Evolutionary conservation across 2,888 invertebrate species (phyloP).

Genomic region (Nephrotoma guestfalica): DNA sequence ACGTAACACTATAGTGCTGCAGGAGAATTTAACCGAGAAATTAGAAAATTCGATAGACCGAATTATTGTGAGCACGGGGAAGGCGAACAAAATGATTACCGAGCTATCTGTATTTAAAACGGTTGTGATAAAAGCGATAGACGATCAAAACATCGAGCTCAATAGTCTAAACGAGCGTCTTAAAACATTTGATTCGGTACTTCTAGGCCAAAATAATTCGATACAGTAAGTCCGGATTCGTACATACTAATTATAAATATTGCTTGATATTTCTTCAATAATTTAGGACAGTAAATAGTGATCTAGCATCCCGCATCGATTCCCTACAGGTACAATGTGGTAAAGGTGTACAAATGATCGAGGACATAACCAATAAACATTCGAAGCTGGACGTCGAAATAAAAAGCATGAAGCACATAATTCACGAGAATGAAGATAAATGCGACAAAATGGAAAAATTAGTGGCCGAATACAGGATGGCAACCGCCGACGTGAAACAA

Average conservation of each 20-base stretch:
- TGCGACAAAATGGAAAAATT: slow-evolving; percentile 35
- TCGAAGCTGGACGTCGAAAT: slow-evolving; percentile 35
- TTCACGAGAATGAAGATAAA: slow-evolving; percentile 37
- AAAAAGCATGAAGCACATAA: slow-evolving; percentile 35
- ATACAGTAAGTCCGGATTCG: background rate
- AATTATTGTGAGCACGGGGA: background rate
- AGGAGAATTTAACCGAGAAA: slow-evolving; percentile 10
- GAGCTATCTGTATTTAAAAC: background rate
- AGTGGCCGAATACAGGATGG: slow-evolving; percentile 26
- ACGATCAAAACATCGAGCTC: background rate
- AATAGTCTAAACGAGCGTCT: background rate
- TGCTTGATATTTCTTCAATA: background rate
- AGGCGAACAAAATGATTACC: background rate
- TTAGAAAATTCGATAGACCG: slow-evolving; percentile 5
- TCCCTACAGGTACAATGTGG: background rate
- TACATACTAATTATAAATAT: background rate
- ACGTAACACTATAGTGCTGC: background rate
- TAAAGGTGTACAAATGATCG: background rate
- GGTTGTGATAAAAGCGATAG: background rate
- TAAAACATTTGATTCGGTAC: background rate
- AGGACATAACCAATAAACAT: slow-evolving; percentile 30
- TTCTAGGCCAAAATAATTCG: background rate
- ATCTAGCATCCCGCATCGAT: background rate
- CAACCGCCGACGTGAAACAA: slow-evolving; percentile 33
- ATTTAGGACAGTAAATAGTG: background rate